Conservation (phyloP, 2,113 vertebrate genomes). For the Thalassarche chlororhynchos region DNA sequence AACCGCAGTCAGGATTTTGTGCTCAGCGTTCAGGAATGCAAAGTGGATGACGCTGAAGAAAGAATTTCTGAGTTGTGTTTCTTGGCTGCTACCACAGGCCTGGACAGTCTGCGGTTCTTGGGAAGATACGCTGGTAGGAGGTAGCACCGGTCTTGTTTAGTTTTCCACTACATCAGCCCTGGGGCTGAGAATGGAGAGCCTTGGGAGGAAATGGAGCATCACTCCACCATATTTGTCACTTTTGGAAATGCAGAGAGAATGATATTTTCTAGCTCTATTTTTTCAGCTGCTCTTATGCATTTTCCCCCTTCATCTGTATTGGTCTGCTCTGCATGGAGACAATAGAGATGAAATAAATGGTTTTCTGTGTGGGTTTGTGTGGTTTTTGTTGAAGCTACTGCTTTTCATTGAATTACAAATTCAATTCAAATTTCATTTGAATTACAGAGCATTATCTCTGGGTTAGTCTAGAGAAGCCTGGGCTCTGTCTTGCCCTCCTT, state of each 20-base stretch:
- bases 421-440: background rate
- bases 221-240: slow-evolving; percentile 38
- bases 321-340: slow-evolving; percentile 56
- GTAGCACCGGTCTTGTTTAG: background rate
- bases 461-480: background rate
- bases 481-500: background rate
- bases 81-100: slow-evolving; percentile 7
- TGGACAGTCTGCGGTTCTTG: slow-evolving; percentile 12
- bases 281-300: slow-evolving; percentile 58
- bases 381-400: background rate
- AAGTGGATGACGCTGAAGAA: slow-evolving; percentile 43
- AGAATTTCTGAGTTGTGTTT: slow-evolving; percentile 41
- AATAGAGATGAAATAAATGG: slow-evolving; percentile 70
- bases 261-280: slow-evolving; percentile 65
- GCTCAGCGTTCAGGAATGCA: slow-evolving; percentile 48
- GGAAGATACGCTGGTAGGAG: slow-evolving; percentile 16
- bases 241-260: slow-evolving; percentile 61
- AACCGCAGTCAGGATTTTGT: slow-evolving; percentile 38
- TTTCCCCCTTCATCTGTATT: slow-evolving; percentile 64
- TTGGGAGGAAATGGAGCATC: background rate
- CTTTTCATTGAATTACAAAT: background rate
- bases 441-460: background rate
- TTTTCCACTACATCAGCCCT: background rate
- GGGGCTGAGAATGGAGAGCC: background rate
- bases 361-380: background rate